These are phyloP conservation scores for Zhengitettix transpicula DNA, from an alignment of 2,888 invertebrate species.

Conservation along the genomic window DNA sequence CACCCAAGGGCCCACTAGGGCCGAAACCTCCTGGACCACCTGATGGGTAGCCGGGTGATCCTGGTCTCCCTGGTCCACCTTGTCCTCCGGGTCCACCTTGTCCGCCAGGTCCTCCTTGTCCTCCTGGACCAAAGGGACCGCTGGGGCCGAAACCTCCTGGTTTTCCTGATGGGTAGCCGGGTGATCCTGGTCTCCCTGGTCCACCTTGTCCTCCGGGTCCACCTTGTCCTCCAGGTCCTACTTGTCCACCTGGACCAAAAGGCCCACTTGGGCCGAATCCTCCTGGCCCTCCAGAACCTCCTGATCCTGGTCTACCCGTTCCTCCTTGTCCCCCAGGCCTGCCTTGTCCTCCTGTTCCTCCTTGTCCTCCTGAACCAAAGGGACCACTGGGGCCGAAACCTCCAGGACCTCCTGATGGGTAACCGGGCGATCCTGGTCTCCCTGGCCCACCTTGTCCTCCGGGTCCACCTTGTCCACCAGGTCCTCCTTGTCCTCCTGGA, in stretches of 20 bases:
- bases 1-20: constrained; percentile 4
- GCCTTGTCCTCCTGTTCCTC: background rate
- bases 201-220: constrained; percentile 8
- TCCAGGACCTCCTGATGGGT: constrained; percentile 5
- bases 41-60: constrained; percentile 7
- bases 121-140: constrained; percentile 6
- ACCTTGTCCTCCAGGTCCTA: constrained; percentile 1
- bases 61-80: background rate
- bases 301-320: constrained; percentile 11
- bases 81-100: constrained; percentile 13
- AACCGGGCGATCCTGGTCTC: constrained; percentile 8
- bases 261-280: constrained; percentile 4
- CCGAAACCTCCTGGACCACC: constrained; percentile 5
- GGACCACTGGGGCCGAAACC: constrained; percentile 6
- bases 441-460: constrained; percentile 1
- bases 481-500: constrained; percentile 3
- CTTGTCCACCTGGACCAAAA: constrained; percentile 5
- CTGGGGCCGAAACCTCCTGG: constrained; percentile 2
- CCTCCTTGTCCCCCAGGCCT: constrained; percentile 10
- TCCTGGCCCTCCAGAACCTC: constrained; percentile 5
- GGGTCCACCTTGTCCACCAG: constrained; percentile 12
- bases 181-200: constrained; percentile 12
- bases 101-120: constrained; percentile 6
- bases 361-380: constrained; percentile 13
- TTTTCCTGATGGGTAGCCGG: constrained; percentile 14